phyloP scores from a whole-genome alignment of 2,797 vertebrate species.

The Takifugu rubripes region DNA sequence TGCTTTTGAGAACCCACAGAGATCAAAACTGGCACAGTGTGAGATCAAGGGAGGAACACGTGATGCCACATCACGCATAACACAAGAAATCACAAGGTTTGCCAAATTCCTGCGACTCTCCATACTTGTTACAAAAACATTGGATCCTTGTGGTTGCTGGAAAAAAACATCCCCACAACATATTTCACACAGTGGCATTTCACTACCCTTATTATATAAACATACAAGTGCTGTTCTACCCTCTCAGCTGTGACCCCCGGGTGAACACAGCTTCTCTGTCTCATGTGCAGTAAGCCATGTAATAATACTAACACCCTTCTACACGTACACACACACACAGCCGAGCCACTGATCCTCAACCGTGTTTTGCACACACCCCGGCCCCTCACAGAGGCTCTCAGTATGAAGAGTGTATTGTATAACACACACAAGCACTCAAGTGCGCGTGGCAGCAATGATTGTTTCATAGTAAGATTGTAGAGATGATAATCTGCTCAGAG shows the following conservation, averaged over 20 bases:
- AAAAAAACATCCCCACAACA: slow-evolving; percentile 4
- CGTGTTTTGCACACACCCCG: slow-evolving; percentile 51
- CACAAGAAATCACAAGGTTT: slow-evolving; percentile 6
- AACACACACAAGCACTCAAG: slow-evolving; percentile 22
- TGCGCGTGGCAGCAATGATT: slow-evolving; percentile 24
- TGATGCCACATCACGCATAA: not conserved
- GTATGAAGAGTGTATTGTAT: slow-evolving; percentile 42
- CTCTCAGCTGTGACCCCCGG: slow-evolving; percentile 47
- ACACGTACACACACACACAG: slow-evolving; percentile 39
- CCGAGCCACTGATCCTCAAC: slow-evolving; percentile 50
- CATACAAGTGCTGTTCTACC: slow-evolving; percentile 23
- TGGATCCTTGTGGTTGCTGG: slow-evolving; percentile 2
- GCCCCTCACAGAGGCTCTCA: slow-evolving; percentile 54
- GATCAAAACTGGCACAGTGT: slow-evolving; percentile 24
- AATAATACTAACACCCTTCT: slow-evolving; percentile 60
- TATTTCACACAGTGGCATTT: slow-evolving; percentile 12
- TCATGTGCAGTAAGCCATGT: slow-evolving; percentile 63
- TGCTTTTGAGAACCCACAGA: slow-evolving; percentile 28
- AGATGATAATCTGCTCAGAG: slow-evolving; percentile 52
- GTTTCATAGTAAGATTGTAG: slow-evolving; percentile 34
- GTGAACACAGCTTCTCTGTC: slow-evolving; percentile 39
- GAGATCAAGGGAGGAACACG: slow-evolving; percentile 11
- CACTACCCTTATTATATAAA: slow-evolving; percentile 26
- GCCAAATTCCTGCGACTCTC: slow-evolving; percentile 18
- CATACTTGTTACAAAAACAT: slow-evolving; percentile 27